Percentiles rank a stretch among this genome's conserved stretches.
These are phyloP conservation scores for Lagorchestes hirsutus DNA, from an alignment of 2,797 vertebrate species.

Conservation along the genomic window DNA sequence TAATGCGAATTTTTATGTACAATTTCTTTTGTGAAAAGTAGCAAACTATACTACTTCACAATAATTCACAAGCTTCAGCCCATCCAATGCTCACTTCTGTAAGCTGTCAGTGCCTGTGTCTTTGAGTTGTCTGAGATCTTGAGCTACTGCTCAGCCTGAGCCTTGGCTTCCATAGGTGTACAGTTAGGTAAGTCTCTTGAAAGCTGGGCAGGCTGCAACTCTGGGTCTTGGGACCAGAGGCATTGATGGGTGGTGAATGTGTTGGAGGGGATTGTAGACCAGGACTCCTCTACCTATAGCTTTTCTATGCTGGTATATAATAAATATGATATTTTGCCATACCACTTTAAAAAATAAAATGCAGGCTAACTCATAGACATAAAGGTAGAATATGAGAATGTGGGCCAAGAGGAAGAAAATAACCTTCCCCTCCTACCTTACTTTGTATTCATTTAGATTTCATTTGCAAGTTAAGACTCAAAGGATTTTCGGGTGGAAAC, in stretches of 20 bases:
- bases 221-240: neutral
- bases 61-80: neutral
- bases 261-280: neutral
- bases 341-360: neutral
- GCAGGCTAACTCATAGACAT: neutral
- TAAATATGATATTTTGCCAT: neutral
- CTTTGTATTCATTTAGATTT: neutral
- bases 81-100: neutral
- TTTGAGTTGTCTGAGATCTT: neutral
- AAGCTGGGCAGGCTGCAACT: neutral
- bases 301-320: neutral
- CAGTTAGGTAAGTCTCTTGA: neutral
- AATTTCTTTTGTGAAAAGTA: neutral
- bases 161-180: neutral
- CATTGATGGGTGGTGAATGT: neutral
- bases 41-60: neutral
- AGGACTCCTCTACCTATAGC: neutral
- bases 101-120: neutral
- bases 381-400: neutral
- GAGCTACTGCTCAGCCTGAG: neutral
- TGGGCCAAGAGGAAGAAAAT: neutral
- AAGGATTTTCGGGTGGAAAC: neutral
- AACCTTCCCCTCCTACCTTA: neutral
- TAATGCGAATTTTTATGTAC: neutral
- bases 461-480: neutral